Percentiles rank a stretch among this genome's conserved stretches.
Evolutionary conservation across 1,140 invertebrate species (phyloP).

Genomic region (Hyphantria cunea): DNA sequence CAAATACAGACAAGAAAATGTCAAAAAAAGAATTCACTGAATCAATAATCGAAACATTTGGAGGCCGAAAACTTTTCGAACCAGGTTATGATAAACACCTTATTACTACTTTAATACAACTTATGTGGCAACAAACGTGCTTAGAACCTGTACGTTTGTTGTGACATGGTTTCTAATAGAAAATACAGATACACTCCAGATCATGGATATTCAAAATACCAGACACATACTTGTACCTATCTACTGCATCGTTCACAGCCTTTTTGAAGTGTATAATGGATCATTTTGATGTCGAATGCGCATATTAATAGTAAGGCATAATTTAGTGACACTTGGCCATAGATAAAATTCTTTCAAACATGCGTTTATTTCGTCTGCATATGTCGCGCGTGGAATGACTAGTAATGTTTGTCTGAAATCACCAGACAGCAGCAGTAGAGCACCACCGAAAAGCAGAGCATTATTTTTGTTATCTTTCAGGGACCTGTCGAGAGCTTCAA

Average conservation of each 20-base stretch:
- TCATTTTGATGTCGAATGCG: slow-evolving; percentile 34
- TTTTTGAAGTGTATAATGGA: slow-evolving; percentile 27
- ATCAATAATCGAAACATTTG: slow-evolving; percentile 30
- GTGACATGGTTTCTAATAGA: too few relatives aligned
- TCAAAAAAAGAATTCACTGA: slow-evolving; percentile 32
- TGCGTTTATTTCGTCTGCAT: slow-evolving; percentile 40
- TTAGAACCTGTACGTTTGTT: slow-evolving; percentile 13
- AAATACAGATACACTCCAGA: slow-evolving; percentile 17
- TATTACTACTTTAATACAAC: slow-evolving; percentile 17
- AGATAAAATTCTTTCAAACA: slow-evolving; percentile 36
- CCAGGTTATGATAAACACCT: slow-evolving; percentile 14
- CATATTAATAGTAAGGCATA: slow-evolving; percentile 36
- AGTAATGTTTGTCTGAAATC: slow-evolving; percentile 40
- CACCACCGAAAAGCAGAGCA: slow-evolving; percentile 39
- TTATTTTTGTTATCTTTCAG: slow-evolving; percentile 38
- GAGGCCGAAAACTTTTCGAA: slow-evolving; percentile 2
- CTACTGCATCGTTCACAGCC: slow-evolving; percentile 11
- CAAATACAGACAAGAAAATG: too few relatives aligned
- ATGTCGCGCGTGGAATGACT: slow-evolving; percentile 33
- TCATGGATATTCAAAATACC: slow-evolving; percentile 5
- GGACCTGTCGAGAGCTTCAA: slow-evolving; percentile 35
- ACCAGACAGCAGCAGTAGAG: slow-evolving; percentile 39
- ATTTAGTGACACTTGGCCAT: slow-evolving; percentile 31
- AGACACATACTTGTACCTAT: slow-evolving; percentile 19
- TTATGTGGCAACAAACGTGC: slow-evolving; percentile 15